Evolutionary conservation across 2,888 invertebrate species (phyloP).

Genomic region (Pherbina coryleti): DNA sequence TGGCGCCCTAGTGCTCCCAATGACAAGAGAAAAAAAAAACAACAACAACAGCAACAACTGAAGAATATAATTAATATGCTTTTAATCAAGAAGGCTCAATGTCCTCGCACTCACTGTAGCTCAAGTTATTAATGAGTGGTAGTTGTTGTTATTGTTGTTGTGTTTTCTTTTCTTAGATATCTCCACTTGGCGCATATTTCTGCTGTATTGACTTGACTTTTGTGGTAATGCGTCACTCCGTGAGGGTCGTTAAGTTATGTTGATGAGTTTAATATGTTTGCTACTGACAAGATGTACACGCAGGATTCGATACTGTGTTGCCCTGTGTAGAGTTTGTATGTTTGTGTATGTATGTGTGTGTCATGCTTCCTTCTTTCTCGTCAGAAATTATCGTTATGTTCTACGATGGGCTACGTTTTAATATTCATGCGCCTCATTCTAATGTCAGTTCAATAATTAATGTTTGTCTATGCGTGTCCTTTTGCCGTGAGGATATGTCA

Average conservation of each 20-base stretch:
- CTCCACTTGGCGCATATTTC: neutral
- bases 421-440: slow-evolving; percentile 62
- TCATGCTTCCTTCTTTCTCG: slow-evolving; percentile 5
- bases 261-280: slow-evolving; percentile 24
- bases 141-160: neutral
- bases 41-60: slow-evolving; percentile 31
- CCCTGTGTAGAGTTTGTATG: neutral
- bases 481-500: slow-evolving; percentile 31
- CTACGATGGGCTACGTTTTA: slow-evolving; percentile 43
- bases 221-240: slow-evolving; percentile 31
- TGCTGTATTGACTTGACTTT: slow-evolving; percentile 20
- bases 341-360: neutral
- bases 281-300: neutral
- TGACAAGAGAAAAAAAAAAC: slow-evolving; percentile 37
- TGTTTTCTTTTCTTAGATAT: neutral
- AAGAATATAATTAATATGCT: slow-evolving; percentile 63
- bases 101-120: slow-evolving; percentile 13
- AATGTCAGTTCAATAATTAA: slow-evolving; percentile 67
- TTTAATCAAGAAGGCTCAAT: slow-evolving; percentile 52
- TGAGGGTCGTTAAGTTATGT: slow-evolving; percentile 21
- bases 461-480: slow-evolving; percentile 49
- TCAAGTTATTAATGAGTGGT: slow-evolving; percentile 25
- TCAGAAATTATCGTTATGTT: neutral
- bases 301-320: neutral
- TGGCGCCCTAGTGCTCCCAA: slow-evolving; percentile 39